These are phyloP conservation scores for Otocyon megalotis DNA, from an alignment of 2,113 vertebrate species.

Conservation along the genomic window DNA sequence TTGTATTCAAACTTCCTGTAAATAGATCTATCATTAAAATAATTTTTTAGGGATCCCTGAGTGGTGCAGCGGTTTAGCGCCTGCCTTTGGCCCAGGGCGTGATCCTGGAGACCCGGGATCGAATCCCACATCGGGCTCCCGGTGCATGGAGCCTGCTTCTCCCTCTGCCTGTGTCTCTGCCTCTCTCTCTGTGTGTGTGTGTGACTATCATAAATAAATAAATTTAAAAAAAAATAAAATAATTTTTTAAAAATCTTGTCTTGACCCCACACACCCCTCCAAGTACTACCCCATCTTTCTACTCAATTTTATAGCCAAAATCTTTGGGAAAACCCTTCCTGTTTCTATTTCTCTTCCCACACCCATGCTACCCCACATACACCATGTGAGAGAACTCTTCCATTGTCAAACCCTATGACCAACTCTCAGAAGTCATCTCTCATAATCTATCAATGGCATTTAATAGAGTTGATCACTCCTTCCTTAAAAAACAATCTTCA, in stretches of 20 bases:
- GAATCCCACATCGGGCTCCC: no score
- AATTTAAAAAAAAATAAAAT: no score
- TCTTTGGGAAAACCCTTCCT: background rate
- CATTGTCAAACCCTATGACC: background rate
- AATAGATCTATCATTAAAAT: background rate
- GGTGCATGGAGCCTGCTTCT: no score
- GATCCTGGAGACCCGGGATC: no score
- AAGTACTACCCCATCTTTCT: background rate
- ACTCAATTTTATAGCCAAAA: constrained; percentile 23
- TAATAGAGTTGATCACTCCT: background rate
- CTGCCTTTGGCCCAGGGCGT: no score
- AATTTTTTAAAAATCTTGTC: background rate
- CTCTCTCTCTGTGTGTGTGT: no score
- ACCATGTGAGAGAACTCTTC: constrained; percentile 16
- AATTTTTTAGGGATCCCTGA: no score
- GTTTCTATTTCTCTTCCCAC: background rate
- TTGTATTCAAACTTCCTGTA: background rate
- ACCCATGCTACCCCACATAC: background rate
- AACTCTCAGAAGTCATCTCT: constrained; percentile 27
- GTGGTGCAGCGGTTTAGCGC: no score
- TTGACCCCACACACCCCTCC: background rate
- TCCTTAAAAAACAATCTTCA: background rate
- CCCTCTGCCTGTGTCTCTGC: no score
- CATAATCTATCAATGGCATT: background rate
- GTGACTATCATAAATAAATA: no score